Percentiles rank a stretch among this genome's conserved stretches.
phyloP scores from a whole-genome alignment of 2,113 vertebrate species.

The Ammodytes marinus region DNA sequence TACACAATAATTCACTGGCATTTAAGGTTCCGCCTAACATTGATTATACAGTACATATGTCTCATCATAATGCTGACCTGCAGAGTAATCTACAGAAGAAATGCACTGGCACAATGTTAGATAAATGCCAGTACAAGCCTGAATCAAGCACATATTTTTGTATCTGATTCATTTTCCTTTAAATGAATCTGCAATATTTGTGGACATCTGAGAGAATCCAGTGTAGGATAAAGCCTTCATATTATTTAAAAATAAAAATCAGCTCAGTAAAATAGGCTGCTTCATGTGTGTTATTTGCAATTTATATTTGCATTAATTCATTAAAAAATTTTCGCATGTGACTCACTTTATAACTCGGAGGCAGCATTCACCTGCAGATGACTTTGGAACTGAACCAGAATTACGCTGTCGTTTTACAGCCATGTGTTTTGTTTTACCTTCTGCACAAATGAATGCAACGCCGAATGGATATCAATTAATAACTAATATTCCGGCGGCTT shows the following conservation, averaged over 20 bases:
- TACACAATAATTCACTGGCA: background rate
- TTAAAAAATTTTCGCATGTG: background rate
- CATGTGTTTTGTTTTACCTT: conserved; percentile 72
- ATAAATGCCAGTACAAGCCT: background rate
- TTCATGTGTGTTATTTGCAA: conserved; percentile 38
- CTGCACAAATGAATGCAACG: conserved; percentile 68
- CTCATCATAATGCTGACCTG: background rate
- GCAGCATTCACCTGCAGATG: conserved; percentile 40
- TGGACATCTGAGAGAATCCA: background rate
- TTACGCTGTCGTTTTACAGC: conserved; percentile 62
- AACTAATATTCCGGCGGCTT: conserved; percentile 80
- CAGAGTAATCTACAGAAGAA: background rate
- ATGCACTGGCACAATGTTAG: background rate
- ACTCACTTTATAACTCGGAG: conserved; percentile 10
- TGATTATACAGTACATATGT: too few relatives aligned
- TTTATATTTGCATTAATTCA: too few relatives aligned
- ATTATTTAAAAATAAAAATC: background rate
- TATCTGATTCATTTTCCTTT: background rate
- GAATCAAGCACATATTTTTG: background rate
- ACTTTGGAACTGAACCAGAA: conserved; percentile 70
- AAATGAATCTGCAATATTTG: background rate
- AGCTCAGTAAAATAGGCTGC: conserved; percentile 8
- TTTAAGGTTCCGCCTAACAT: too few relatives aligned
- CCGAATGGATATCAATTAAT: conserved; percentile 85
- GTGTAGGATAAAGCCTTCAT: background rate